Conservation (phyloP, 2,113 vertebrate species). For the Ascaphus truei region DNA sequence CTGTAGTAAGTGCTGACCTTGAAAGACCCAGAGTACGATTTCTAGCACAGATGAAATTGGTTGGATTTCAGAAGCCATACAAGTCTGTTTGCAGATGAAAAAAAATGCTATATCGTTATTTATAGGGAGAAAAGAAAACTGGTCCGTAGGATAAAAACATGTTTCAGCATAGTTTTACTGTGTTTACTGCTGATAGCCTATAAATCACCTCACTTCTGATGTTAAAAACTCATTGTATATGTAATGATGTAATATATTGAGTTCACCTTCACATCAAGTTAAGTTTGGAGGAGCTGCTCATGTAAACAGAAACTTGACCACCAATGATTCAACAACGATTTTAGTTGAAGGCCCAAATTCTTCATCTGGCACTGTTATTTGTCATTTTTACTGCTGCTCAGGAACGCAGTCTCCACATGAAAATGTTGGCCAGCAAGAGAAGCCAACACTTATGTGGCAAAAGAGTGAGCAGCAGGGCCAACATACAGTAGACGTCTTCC, state of each 20-base stretch:
- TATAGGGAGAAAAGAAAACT: neutral
- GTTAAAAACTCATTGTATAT: neutral
- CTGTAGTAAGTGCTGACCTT: neutral
- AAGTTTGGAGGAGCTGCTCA: neutral
- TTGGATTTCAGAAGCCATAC: no score
- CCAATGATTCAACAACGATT: neutral
- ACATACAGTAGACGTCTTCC: neutral
- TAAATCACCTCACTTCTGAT: neutral
- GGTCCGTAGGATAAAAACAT: neutral
- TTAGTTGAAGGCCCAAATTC: slow-evolving; percentile 8
- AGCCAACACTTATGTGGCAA: no score
- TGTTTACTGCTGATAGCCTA: neutral
- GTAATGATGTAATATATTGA: slow-evolving; percentile 13
- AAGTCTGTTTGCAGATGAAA: neutral
- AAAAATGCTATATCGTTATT: neutral
- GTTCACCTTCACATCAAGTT: neutral
- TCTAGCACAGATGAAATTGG: neutral
- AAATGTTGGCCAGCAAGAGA: neutral
- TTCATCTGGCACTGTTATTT: slow-evolving; percentile 13
- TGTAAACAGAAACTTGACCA: neutral
- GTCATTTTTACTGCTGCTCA: neutral
- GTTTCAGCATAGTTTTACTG: neutral
- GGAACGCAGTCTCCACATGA: neutral
- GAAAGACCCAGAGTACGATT: neutral
- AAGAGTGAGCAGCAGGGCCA: no score